Conservation (phyloP, 1,140 invertebrate genomes). For the Nephotettix cincticeps region DNA sequence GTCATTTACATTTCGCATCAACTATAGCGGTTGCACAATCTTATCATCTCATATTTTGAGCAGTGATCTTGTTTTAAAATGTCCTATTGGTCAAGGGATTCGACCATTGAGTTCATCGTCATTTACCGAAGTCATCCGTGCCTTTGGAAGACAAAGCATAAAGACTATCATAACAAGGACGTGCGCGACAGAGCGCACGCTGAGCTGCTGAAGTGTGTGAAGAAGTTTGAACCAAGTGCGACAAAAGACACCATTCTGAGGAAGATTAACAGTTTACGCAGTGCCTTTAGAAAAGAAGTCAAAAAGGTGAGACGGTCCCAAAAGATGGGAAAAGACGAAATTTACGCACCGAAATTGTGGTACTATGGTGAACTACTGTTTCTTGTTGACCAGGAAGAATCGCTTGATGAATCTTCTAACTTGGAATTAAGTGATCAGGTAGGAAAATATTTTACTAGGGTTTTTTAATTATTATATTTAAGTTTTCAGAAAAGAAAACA, state of each 20-base stretch:
- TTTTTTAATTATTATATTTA: no score
- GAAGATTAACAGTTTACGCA: slow-evolving; percentile 44
- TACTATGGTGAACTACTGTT: background rate
- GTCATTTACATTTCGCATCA: no score
- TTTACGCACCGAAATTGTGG: background rate
- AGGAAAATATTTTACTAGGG: no score
- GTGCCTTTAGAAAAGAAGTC: slow-evolving; percentile 41
- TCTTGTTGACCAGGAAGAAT: background rate
- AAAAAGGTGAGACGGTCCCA: slow-evolving; percentile 38
- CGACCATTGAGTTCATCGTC: background rate
- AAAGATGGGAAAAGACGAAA: slow-evolving; percentile 36
- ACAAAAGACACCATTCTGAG: slow-evolving; percentile 38
- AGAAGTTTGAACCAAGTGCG: slow-evolving; percentile 38
- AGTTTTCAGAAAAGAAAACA: no score
- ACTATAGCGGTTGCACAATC: no score
- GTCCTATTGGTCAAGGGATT: no score
- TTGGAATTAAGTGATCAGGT: no score
- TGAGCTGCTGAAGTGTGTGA: slow-evolving; percentile 39
- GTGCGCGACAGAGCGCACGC: slow-evolving; percentile 41
- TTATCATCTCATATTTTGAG: no score
- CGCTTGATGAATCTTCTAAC: no score
- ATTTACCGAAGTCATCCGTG: background rate
- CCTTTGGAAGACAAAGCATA: slow-evolving; percentile 42
- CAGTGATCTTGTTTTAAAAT: no score
- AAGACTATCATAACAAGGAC: slow-evolving; percentile 41